phyloP scores from a whole-genome alignment of 2,797 vertebrate genomes.

The Martes flavigula region DNA sequence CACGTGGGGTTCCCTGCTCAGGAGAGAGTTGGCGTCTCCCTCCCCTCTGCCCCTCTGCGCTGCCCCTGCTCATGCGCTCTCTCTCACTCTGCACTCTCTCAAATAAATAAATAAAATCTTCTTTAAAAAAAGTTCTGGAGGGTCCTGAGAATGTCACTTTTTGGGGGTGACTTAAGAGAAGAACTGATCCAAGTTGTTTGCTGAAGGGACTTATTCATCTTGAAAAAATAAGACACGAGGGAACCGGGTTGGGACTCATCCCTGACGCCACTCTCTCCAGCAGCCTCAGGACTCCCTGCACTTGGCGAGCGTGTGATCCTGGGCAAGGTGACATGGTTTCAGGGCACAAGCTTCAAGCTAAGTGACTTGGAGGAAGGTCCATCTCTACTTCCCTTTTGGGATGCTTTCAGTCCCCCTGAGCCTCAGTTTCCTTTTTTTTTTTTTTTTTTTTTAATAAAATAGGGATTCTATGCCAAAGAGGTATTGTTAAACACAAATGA shows the following conservation, averaged over 20 bases:
- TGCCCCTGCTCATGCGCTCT: too few relatives aligned
- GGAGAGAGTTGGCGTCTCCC: too few relatives aligned
- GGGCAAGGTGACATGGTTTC: neutral
- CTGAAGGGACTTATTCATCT: neutral
- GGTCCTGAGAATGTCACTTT: neutral
- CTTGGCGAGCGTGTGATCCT: neutral
- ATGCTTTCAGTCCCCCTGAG: neutral
- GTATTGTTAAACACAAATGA: neutral
- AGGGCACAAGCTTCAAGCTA: neutral
- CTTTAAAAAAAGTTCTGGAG: neutral
- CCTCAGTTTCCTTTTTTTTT: neutral
- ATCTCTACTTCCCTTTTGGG: neutral
- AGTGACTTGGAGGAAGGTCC: neutral
- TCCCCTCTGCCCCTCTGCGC: too few relatives aligned
- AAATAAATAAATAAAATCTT: too few relatives aligned
- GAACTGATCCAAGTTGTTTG: neutral
- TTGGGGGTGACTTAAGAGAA: neutral
- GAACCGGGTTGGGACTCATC: too few relatives aligned
- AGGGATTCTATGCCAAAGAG: neutral
- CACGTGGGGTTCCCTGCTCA: too few relatives aligned
- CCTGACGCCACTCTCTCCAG: neutral
- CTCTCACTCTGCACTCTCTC: too few relatives aligned
- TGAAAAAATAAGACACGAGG: neutral
- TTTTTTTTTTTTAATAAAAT: neutral
- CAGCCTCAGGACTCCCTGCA: neutral